Conservation (phyloP, 2,113 vertebrate species). For the Machaerirhynchus nigripectus region DNA sequence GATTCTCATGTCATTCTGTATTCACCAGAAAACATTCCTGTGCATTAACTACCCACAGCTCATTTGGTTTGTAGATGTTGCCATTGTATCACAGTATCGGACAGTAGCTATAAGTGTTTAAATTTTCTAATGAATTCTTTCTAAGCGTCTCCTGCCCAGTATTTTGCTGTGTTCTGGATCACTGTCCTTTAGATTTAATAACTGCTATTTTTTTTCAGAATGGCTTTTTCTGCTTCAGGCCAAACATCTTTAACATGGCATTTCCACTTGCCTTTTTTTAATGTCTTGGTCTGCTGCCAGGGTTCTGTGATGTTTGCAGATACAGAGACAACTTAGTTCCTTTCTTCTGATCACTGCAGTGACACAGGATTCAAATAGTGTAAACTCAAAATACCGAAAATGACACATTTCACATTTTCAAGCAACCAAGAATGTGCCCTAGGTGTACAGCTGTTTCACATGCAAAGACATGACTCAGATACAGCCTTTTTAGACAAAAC, state of each 20-base stretch:
- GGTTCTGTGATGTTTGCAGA: not conserved
- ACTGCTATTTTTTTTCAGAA: not conserved
- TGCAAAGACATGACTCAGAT: conserved; percentile 37
- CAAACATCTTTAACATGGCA: not conserved
- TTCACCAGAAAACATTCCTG: not conserved
- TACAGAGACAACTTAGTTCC: not conserved
- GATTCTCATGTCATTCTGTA: not conserved
- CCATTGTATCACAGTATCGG: not conserved
- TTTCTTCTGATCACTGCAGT: not conserved
- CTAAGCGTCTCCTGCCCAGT: not conserved
- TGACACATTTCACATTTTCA: conserved; percentile 21
- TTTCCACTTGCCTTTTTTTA: not conserved
- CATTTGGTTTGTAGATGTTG: not conserved
- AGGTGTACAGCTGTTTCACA: conserved; percentile 50
- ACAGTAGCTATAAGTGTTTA: not conserved
- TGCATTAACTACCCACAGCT: not conserved
- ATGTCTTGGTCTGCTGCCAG: not conserved
- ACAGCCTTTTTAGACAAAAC: conserved; percentile 25
- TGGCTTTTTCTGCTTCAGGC: not conserved
- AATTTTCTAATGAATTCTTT: not conserved
- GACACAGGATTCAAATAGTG: not conserved
- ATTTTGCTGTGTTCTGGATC: not conserved
- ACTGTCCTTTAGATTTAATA: not conserved
- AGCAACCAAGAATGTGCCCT: not conserved
- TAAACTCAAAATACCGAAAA: not conserved